phyloP scores from a whole-genome alignment of 2,113 vertebrate species.

The Mobula birostris region DNA sequence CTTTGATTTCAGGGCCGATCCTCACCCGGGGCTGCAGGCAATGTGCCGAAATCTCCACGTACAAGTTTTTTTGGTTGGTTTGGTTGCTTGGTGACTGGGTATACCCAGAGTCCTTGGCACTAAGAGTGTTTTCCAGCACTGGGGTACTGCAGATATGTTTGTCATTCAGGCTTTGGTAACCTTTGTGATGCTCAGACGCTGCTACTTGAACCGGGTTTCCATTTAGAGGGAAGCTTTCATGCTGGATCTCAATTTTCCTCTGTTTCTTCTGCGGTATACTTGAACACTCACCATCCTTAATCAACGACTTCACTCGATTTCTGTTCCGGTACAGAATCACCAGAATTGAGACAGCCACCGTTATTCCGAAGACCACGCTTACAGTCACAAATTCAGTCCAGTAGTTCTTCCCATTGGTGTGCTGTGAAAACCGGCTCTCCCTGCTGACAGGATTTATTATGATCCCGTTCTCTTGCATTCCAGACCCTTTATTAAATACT shows the following conservation, averaged over 20 bases:
- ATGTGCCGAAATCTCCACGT: conserved; percentile 73
- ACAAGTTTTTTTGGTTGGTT: conserved; percentile 72
- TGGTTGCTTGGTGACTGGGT: conserved; percentile 76
- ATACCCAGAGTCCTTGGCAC: conserved; percentile 57
- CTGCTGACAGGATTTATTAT: conserved; percentile 40
- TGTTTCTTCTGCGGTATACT: conserved; percentile 68
- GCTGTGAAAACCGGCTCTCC: conserved; percentile 51
- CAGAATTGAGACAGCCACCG: conserved; percentile 62
- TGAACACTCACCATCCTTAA: conserved; percentile 70
- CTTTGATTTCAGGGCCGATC: conserved; percentile 89
- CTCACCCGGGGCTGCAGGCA: conserved; percentile 83
- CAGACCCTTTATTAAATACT: too few species aligned
- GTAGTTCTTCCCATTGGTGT: conserved; percentile 70
- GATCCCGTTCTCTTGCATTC: neutral
- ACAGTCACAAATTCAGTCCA: conserved; percentile 90
- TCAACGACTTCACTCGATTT: conserved; percentile 73
- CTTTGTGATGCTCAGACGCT: conserved; percentile 69
- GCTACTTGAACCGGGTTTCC: conserved; percentile 58
- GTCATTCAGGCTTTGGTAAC: conserved; percentile 87
- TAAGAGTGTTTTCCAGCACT: conserved; percentile 60
- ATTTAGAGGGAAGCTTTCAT: conserved; percentile 79
- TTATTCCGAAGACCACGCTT: conserved; percentile 65
- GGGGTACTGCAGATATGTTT: conserved; percentile 74
- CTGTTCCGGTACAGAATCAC: conserved; percentile 76
- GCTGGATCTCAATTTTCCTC: conserved; percentile 57